phyloP scores from a whole-genome alignment of 1,140 invertebrate species.

The Episyrphus balteatus region DNA sequence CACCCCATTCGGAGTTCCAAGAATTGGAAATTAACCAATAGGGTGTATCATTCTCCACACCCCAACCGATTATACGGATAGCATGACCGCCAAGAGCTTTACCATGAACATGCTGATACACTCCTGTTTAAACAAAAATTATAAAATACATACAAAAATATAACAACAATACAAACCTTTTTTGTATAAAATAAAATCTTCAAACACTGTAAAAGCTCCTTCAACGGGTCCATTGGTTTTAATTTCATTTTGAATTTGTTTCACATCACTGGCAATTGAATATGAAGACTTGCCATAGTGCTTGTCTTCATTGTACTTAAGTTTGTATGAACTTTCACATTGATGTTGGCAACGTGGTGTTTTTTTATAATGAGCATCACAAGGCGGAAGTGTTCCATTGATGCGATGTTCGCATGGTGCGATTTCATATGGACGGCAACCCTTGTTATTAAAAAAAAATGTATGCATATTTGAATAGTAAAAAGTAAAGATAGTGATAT shows the following conservation, averaged over 20 bases:
- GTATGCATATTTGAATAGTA: no score
- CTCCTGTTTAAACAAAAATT: conserved; percentile 46
- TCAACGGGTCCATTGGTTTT: conserved; percentile 84
- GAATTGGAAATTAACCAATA: conserved; percentile 91
- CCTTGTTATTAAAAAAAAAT: conserved; percentile 35
- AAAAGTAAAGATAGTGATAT: no score
- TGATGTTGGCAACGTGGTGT: conserved; percentile 68
- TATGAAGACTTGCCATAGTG: conserved; percentile 67
- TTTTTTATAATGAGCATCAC: conserved; percentile 45
- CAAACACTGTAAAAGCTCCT: conserved; percentile 80
- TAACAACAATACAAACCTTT: conserved; percentile 35
- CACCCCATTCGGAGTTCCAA: conserved; percentile 86
- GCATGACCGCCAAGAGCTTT: conserved; percentile 76
- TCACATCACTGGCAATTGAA: conserved; percentile 49
- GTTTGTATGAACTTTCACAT: conserved; percentile 59
- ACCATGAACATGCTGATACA: conserved; percentile 73
- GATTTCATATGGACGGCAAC: conserved; percentile 78
- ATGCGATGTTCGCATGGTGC: conserved; percentile 83
- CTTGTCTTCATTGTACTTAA: conserved; percentile 64
- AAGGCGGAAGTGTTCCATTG: conserved; percentile 60
- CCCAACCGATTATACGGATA: conserved; percentile 82
- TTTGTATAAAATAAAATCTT: conserved; percentile 80
- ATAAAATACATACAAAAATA: conserved; percentile 9
- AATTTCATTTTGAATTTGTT: conserved; percentile 74
- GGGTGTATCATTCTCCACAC: conserved; percentile 61